Percentiles rank a stretch among this genome's conserved stretches.
These are phyloP conservation scores for Thysanoteuthis rhombus DNA, from an alignment of 2,888 invertebrate species.

Conservation along the genomic window DNA sequence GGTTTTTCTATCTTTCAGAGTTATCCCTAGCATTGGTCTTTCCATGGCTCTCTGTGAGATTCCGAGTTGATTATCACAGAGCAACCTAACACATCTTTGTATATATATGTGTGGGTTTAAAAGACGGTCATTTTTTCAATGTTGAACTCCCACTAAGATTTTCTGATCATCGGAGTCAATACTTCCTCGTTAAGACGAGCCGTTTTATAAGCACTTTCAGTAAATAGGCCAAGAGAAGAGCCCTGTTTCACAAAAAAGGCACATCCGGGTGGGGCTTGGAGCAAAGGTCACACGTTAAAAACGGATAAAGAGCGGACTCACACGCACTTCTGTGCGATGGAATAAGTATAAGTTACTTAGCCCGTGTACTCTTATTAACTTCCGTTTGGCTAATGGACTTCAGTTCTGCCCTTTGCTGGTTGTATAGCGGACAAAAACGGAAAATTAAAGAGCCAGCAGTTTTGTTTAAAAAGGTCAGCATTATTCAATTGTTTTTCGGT, in stretches of 20 bases:
- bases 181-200: no score
- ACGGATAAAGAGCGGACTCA: not conserved
- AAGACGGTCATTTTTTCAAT: no score
- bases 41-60: no score
- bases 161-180: no score
- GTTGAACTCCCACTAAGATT: no score
- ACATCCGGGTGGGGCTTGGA: not conserved
- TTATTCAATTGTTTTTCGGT: not conserved
- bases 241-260: not conserved
- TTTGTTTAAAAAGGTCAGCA: not conserved
- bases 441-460: not conserved
- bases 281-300: not conserved
- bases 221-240: no score
- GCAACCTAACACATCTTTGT: no score
- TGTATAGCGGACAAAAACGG: not conserved
- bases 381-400: not conserved
- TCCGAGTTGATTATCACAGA: no score
- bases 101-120: no score
- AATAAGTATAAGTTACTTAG: not conserved
- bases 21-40: no score
- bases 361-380: not conserved
- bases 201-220: no score
- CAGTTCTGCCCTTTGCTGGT: not conserved
- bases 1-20: no score
- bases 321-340: not conserved